These are phyloP conservation scores for Tenthredo scrophulariae DNA, from an alignment of 2,888 invertebrate genomes.

Conservation along the genomic window DNA sequence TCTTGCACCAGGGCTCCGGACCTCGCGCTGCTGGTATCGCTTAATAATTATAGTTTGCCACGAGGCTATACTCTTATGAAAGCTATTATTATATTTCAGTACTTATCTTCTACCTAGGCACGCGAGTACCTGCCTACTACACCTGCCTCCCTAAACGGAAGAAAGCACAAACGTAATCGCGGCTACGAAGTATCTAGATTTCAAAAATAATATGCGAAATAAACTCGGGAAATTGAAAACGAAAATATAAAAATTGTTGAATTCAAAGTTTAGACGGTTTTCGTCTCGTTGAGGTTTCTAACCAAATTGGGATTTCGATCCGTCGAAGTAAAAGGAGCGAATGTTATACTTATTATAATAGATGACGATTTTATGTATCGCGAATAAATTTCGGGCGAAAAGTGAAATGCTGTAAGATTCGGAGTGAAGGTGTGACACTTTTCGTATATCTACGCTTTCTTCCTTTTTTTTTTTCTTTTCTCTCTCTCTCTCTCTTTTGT, in stretches of 20 bases:
- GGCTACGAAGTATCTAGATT: background rate
- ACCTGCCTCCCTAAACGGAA: background rate
- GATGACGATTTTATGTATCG: background rate
- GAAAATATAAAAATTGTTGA: background rate
- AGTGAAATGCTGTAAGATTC: background rate
- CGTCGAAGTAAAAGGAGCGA: background rate
- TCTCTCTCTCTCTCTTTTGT: too few species aligned
- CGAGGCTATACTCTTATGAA: slow-evolving; percentile 30
- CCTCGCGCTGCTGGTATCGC: slow-evolving; percentile 19
- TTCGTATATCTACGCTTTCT: background rate
- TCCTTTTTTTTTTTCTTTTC: background rate
- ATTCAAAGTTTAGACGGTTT: background rate
- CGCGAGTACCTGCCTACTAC: slow-evolving; percentile 5
- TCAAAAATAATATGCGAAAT: background rate
- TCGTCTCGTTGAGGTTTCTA: background rate
- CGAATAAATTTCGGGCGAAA: background rate
- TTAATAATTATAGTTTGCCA: slow-evolving; percentile 22
- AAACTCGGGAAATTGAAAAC: background rate
- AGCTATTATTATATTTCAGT: slow-evolving; percentile 44
- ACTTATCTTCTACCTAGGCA: slow-evolving; percentile 32
- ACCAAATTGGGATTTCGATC: background rate
- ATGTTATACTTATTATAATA: background rate
- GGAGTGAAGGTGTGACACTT: background rate
- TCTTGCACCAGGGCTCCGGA: background rate
- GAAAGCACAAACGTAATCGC: background rate